Evolutionary conservation across 2,113 vertebrate genomes (phyloP), one percentile per base, ranked within the genome.

Genomic region (Ammodytes marinus): DNA sequence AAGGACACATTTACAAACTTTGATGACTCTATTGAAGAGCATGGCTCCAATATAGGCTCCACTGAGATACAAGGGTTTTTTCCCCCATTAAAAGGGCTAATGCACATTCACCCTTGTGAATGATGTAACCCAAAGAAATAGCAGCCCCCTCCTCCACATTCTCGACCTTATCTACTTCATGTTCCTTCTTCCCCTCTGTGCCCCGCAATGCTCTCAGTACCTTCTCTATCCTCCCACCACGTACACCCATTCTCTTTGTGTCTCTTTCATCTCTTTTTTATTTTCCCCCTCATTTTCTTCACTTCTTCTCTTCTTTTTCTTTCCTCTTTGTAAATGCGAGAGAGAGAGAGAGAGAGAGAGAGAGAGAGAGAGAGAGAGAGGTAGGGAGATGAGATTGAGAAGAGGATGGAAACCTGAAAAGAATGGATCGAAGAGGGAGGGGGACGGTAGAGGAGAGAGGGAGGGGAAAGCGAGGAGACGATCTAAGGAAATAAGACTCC

Each of bases 51-150:
- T 63, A 53, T 14, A 46, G 2, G 12, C 3, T 81, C 71, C 43
- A 14, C 45, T 76, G 69, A 79, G 73, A 71, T 66, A 37, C 79
- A 58, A 78, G 61, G 69, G 81, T 82, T 83, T 71, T 27, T 27
- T 27, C 27, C 27, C 77, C 83, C 60, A 17, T 82, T 71, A 71
- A 59, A 55, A 39, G 8, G 60, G 42, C 68, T 79, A 77, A 74
- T 79, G 72, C 80, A 65, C 59, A 63, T 75, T 79, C 46, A 69
- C 67, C 80, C 2, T 3, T 52, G 69, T 45, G 79, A 63, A 80
- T 93, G 93, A 93, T 93, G 90, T 81, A 94, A 93, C 82, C 69
- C n/a, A 59, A 66, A 85, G 93, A 90, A 93, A 94, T 91, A 80
- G 71, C 84, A 69, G 86, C 82, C 9, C 11, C 69, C 40, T 60